A percentile compares a stretch with the other conserved stretches of the same genome.
phyloP scores from a whole-genome alignment of 1,140 invertebrate species.

The Heliconius congener region DNA sequence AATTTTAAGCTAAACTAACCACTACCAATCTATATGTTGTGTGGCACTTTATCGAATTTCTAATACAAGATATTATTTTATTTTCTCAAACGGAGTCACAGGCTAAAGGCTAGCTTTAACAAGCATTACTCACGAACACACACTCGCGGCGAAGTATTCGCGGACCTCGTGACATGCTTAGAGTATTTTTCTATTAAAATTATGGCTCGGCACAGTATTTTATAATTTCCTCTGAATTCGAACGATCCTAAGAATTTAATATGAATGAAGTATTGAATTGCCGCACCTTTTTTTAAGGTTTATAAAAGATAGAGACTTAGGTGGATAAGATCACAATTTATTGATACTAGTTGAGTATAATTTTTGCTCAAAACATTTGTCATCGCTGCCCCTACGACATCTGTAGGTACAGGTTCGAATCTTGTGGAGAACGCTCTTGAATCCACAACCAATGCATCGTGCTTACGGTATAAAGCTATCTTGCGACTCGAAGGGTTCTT shows the following conservation, averaged over 20 bases:
- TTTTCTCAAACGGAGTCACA: not conserved
- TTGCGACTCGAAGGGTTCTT: no score
- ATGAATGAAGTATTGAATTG: slow-evolving; percentile 19
- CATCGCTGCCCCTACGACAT: no score
- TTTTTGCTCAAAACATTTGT: no score
- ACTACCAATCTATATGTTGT: no score
- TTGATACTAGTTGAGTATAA: not conserved
- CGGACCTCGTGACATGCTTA: slow-evolving; percentile 4
- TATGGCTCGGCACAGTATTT: slow-evolving; percentile 25
- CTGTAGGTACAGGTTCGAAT: no score
- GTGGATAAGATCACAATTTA: not conserved
- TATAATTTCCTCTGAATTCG: slow-evolving; percentile 26
- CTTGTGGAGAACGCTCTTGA: no score
- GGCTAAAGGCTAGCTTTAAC: not conserved
- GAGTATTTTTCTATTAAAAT: slow-evolving; percentile 21
- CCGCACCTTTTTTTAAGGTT: slow-evolving; percentile 18
- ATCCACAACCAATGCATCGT: no score
- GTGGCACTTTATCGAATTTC: no score
- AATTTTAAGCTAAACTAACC: no score
- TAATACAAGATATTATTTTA: no score
- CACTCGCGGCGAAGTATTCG: not conserved
- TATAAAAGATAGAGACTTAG: slow-evolving; percentile 4
- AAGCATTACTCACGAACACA: not conserved
- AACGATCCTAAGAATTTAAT: slow-evolving; percentile 21
- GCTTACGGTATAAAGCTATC: no score